These are phyloP conservation scores for Aphrocallistes beatrix DNA, from an alignment of 37 sponge, comb jelly and placozoan species.

Conservation along the genomic window DNA sequence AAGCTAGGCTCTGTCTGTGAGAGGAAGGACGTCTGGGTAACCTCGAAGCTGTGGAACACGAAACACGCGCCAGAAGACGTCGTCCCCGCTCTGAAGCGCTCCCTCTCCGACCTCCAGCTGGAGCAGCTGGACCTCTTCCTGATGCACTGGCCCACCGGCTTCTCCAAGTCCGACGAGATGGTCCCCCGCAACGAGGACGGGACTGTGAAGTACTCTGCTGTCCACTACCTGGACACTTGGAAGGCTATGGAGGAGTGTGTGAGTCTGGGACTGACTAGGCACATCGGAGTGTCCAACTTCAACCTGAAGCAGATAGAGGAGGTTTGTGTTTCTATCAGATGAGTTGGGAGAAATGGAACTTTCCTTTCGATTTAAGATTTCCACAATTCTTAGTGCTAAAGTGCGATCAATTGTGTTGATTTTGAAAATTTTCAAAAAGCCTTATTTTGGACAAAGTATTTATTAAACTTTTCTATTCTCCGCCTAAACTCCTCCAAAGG, in stretches of 20 bases:
- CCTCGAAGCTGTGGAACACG: constrained; percentile 92
- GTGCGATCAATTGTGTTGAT: too few relatives aligned
- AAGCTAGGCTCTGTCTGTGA: constrained; percentile 22
- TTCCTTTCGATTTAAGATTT: too few relatives aligned
- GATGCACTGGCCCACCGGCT: constrained; percentile 80
- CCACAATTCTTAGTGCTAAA: too few relatives aligned
- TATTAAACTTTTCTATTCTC: too few relatives aligned
- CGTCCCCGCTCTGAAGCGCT: constrained; percentile 44
- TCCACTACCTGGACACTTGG: constrained; percentile 62
- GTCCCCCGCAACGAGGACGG: constrained; percentile 71
- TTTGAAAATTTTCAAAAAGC: too few relatives aligned
- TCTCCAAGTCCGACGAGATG: constrained; percentile 32
- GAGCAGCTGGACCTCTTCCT: constrained; percentile 85
- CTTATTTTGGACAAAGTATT: too few relatives aligned
- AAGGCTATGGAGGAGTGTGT: constrained; percentile 77
- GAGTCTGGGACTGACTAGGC: constrained; percentile 55
- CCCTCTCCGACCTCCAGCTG: constrained; percentile 62
- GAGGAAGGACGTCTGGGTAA: constrained; percentile 73
- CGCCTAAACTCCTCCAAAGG: too few relatives aligned
- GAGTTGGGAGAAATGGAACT: too few relatives aligned
- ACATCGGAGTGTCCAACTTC: constrained; percentile 93
- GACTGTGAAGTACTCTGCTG: constrained; percentile 33
- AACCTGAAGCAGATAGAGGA: constrained; percentile 73
- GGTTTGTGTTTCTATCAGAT: too few relatives aligned
- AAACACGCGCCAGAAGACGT: constrained; percentile 63